phyloP scores from a whole-genome alignment of 2,797 vertebrate genomes.

The Malurus leucopterus region DNA sequence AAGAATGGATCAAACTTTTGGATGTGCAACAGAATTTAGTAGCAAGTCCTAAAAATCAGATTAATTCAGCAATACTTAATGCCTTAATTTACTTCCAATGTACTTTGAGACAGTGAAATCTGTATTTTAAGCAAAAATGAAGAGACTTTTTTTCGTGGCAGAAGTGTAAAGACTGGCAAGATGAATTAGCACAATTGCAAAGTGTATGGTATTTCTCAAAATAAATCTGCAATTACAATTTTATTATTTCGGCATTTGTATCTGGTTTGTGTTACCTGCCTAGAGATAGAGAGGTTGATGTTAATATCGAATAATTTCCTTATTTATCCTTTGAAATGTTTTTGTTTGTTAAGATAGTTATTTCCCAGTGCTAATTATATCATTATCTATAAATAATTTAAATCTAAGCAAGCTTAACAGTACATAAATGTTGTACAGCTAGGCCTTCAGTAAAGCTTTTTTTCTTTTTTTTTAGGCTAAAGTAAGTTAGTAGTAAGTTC shows the following conservation, averaged over 20 bases:
- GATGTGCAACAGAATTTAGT: background rate
- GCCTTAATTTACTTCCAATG: background rate
- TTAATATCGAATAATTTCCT: background rate
- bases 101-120: slow-evolving; percentile 12
- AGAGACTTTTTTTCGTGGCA: background rate
- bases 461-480: background rate
- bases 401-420: background rate
- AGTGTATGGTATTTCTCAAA: background rate
- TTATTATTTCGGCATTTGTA: background rate
- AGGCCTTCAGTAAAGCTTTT: background rate
- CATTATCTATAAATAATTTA: slow-evolving; percentile 1
- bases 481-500: background rate
- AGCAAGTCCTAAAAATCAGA: background rate
- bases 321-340: background rate
- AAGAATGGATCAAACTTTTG: background rate
- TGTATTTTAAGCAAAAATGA: background rate
- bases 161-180: background rate
- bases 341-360: background rate
- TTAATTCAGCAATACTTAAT: slow-evolving; percentile 9
- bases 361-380: background rate
- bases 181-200: background rate
- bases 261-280: background rate
- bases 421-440: background rate
- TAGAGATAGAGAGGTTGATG: background rate
- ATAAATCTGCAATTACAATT: background rate